Base-by-base conservation (phyloP, 64 coral and sea anemone genomes). In the Montipora sp. region DNA sequence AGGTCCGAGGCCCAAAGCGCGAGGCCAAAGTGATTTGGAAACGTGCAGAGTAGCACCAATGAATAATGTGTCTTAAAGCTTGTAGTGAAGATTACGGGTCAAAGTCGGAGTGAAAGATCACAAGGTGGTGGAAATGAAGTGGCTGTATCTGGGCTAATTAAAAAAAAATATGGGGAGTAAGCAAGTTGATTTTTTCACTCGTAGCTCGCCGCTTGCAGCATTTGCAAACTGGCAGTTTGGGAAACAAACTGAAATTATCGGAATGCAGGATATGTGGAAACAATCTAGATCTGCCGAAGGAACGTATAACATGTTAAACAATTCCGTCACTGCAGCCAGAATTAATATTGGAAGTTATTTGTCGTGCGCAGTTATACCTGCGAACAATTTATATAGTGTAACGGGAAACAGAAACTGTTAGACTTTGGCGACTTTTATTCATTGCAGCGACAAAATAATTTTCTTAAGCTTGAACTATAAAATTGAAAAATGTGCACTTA, bases 1-100 rank as follows among this genome's bases (percentile, higher is more conserved):
- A 75, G 84, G 27, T 93, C 59, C 50, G 91, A 93, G 16, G 83
- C 91, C 1, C 86, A 84, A 10, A 72, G 83, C 13, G 72, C 77
- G 7, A 79, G 91, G 19, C 91, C 91, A 8, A 87, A 86, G 70
- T 93, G 91, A 93, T 19, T 5, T 83, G 11, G 3, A 83, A 44
- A 47, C 13, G 2, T 11, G 51, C 0, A 8, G 49, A 22, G 20
- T 11, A 18, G 19, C n/a, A 46, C 6, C 18, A 69, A 83, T 47
- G 20, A 70, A 13, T 20, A 72, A 48, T 73, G 6, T 49, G 19
- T 22, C 47, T 36, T 5, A 80, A 24, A 12, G 51, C 23, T 80
- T 60, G 81, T 48, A 46, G 43, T 11, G 45, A 67, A 22, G 49
- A 57, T 70, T 51, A 71, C 3, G 60, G 82, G 65, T 85, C 82